Base-by-base conservation (phyloP, 37 sponge, comb jelly and placozoan species). In the Ephydatia muelleri region DNA sequence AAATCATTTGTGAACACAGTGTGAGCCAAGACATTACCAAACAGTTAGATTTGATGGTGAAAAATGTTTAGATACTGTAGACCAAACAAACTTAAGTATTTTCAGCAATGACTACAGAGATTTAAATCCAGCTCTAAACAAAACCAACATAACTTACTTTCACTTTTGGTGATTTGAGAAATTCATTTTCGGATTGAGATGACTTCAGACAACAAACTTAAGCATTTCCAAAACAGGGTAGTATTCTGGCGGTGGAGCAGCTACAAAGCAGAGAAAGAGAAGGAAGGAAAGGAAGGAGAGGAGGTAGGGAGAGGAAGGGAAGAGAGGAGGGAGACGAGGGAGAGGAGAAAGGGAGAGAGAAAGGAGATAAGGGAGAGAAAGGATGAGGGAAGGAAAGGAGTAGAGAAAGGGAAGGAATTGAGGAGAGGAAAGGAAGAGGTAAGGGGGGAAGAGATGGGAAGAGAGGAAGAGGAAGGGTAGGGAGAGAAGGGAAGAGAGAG, bases 111-210 rank as follows among this genome's bases (percentile, higher is more conserved):
- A 43, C 47, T 43, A 14, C 16, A 57, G 57, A 16, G 57, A 21
- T 57, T 1, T 16, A 57, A 57, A 57, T 57, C 0, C 16, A 57
- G n/a, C n/a, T n/a, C n/a, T n/a, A n/a, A n/a, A n/a, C n/a, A n/a
- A n/a, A n/a, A n/a, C n/a, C n/a, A n/a, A n/a, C n/a, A 16, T 21
- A 35, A 75, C 38, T 57, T 79, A 79, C 80, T 33, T 79, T 79
- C 13, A 36, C 5, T 49, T 79, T 79, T 28, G 64, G 48, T 40
- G 32, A 30, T 21, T 38, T 40, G 28, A 79, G 65, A 49, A 66
- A 66, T 0, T 30, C 38, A 38, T 31, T 27, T 39, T 49, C 28
- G 0, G 64, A 39, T n/a, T 13, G 80, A 12, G 29, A 79, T 79
- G 2, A 79, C 65, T 30, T 30, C 80, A 2, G 65, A 64, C 80